Evolutionary conservation across 2,797 vertebrate genomes (phyloP).

Genomic region (Pseudochromis fuscus): DNA sequence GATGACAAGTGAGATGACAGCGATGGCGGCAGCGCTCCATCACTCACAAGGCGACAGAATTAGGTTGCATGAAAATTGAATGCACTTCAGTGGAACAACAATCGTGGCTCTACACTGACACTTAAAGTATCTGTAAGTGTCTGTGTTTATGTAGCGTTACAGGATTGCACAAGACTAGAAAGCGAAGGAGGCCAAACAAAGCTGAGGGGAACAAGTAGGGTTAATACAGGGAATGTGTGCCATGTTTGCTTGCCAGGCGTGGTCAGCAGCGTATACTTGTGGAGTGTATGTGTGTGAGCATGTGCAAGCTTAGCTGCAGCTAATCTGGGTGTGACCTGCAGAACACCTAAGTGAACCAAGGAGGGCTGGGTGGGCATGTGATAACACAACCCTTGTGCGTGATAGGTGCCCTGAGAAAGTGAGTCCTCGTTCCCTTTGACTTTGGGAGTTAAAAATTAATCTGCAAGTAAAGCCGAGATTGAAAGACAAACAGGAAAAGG

Average conservation of each 20-base stretch:
- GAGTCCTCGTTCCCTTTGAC: neutral
- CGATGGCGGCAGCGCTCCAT: too few relatives aligned
- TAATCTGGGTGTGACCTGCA: constrained; percentile 76
- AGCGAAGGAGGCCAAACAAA: neutral
- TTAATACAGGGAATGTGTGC: constrained; percentile 56
- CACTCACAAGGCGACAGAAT: neutral
- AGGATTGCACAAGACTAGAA: constrained; percentile 34
- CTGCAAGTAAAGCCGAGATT: neutral
- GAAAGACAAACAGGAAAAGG: too few relatives aligned
- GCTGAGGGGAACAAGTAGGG: constrained; percentile 40
- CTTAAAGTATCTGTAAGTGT: constrained; percentile 3
- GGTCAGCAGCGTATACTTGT: constrained; percentile 38
- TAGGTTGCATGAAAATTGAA: neutral
- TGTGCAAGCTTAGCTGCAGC: constrained; percentile 27
- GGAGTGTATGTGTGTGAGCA: neutral
- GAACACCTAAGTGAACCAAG: constrained; percentile 61
- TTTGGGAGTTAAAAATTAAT: constrained; percentile 5
- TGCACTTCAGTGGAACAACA: too few relatives aligned
- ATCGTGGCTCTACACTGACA: too few relatives aligned
- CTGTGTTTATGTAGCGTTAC: neutral
- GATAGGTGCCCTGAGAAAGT: constrained; percentile 14
- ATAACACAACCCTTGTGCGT: constrained; percentile 51
- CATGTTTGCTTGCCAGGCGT: constrained; percentile 67
- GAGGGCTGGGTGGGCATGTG: constrained; percentile 57
- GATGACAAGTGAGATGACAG: neutral